phyloP scores from a whole-genome alignment of 2,113 vertebrate genomes.

The Strix uralensis region DNA sequence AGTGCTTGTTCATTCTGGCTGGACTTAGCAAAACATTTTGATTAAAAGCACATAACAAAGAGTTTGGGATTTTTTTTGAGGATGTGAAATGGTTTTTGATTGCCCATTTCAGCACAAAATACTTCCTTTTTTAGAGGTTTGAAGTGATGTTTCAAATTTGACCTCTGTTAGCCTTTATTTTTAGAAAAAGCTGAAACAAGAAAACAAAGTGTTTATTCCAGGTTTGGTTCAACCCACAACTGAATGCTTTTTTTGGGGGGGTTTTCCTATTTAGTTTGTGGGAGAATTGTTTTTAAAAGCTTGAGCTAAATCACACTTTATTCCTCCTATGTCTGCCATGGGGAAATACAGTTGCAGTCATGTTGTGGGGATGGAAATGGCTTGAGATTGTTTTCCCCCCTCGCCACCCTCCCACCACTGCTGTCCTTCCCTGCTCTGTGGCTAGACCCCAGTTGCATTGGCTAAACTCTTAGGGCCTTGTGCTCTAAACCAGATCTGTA shows the following conservation, averaged over 20 bases:
- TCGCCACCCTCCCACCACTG: background rate
- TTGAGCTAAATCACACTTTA: background rate
- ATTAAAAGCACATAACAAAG: conserved; percentile 15
- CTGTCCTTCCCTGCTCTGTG: fast-evolving
- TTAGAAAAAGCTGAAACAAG: background rate
- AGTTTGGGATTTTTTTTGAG: background rate
- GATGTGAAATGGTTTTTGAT: conserved; percentile 18
- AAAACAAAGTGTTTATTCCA: background rate
- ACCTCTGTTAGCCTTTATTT: background rate
- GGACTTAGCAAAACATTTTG: conserved; percentile 33
- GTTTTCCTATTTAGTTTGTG: background rate
- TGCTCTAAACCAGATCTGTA: background rate
- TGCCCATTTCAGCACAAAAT: background rate
- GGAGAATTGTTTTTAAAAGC: background rate
- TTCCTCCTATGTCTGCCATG: fast-evolving
- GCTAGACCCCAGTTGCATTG: fast-evolving
- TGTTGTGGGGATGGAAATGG: fast-evolving
- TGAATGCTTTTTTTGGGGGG: background rate
- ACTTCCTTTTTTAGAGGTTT: background rate
- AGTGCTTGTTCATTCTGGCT: background rate
- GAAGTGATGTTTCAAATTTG: background rate
- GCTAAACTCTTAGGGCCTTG: background rate
- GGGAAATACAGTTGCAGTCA: background rate
- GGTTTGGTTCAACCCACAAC: background rate
- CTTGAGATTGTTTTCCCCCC: background rate